phyloP scores from a whole-genome alignment of 2,113 vertebrate species.

The Orycteropus afer region DNA sequence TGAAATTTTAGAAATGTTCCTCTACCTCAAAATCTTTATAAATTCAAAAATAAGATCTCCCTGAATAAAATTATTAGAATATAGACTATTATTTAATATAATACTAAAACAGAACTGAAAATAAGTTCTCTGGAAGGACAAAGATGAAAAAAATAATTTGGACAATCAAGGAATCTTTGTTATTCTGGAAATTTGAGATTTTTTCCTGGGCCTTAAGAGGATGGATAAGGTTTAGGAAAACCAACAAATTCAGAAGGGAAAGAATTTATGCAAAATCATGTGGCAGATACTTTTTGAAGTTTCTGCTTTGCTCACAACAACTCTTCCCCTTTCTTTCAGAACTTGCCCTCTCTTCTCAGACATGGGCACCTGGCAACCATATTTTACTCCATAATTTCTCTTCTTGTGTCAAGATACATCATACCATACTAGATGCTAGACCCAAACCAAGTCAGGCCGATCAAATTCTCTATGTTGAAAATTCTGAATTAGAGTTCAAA shows the following conservation, averaged over 20 bases:
- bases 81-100: slow-evolving; percentile 11
- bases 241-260: not conserved
- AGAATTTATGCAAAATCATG: not conserved
- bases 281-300: not conserved
- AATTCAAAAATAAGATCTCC: not conserved
- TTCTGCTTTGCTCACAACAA: slow-evolving; percentile 1
- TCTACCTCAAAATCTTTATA: not conserved
- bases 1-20: not conserved
- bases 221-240: not conserved
- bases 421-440: not conserved
- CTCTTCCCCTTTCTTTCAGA: not conserved
- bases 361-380: not conserved
- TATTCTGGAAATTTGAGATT: not conserved
- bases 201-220: not conserved
- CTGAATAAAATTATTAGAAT: slow-evolving; percentile 12
- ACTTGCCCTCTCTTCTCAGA: not conserved
- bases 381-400: not conserved
- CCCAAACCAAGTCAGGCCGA: not conserved
- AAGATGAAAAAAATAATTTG: not conserved
- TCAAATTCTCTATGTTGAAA: not conserved
- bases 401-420: not conserved
- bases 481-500: not conserved
- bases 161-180: not conserved
- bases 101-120: slow-evolving; percentile 16
- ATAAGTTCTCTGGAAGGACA: not conserved